Percentiles rank a stretch among this genome's conserved stretches.
Conservation (phyloP, 2,888 invertebrate genomes). For the Melikaiella ostensackeni region DNA sequence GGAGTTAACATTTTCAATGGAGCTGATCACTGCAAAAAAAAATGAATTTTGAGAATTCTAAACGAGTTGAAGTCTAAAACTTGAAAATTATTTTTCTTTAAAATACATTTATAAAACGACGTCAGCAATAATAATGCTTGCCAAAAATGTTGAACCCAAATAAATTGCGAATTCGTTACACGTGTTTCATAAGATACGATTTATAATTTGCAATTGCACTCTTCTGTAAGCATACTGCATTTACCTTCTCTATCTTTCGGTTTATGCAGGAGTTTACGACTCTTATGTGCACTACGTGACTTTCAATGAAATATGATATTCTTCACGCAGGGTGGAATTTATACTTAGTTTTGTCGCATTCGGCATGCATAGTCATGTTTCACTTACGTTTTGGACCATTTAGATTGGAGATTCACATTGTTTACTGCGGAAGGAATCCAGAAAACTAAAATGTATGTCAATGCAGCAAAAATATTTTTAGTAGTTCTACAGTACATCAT, state of each 20-base stretch:
- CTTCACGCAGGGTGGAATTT: background rate
- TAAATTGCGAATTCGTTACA: background rate
- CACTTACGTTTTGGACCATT: conserved; percentile 7
- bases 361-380: conserved; percentile 2
- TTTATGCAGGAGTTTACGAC: conserved; percentile 9
- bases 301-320: conserved; percentile 28
- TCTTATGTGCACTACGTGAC: conserved; percentile 18
- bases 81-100: too few relatives aligned
- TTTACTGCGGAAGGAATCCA: background rate
- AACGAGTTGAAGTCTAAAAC: too few relatives aligned
- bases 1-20: too few relatives aligned
- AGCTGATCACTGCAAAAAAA: too few relatives aligned
- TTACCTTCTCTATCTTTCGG: background rate
- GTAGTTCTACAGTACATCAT: background rate
- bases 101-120: background rate
- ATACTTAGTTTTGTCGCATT: conserved; percentile 13
- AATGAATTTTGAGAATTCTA: too few relatives aligned
- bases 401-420: background rate
- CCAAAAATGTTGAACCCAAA: background rate
- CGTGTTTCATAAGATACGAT: background rate
- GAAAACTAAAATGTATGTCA: background rate
- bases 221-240: background rate
- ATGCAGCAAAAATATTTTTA: background rate
- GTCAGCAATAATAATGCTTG: background rate
- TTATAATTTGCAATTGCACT: background rate